Evolutionary conservation across 2,797 vertebrate genomes (phyloP), one percentile per base, ranked within the genome.

Genomic region (Amphiprion clarkii): DNA sequence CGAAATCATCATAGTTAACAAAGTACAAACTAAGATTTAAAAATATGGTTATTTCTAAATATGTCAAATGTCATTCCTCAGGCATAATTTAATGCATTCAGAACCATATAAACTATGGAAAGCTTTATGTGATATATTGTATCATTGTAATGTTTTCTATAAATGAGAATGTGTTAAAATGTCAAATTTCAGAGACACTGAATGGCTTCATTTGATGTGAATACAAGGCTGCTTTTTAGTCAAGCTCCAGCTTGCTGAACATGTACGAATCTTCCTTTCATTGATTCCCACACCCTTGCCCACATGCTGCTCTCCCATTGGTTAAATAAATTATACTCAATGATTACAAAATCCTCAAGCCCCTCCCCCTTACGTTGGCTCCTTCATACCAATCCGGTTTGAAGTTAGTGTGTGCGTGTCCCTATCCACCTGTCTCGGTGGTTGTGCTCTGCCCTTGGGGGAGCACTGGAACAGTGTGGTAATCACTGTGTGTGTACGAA

Each of bases 401-500:
- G 57, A 79, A 74, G 76, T 83, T 51, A 31, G 48, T 48, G 27
- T 39, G 9, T 12, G 4, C 23, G 29, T 53, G 33, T 79, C 64
- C 49, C 59, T 70, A 60, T 84, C 52, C 76, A 88, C 85, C 84
- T 85, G 84, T 82, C 76, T 78, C 58, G 63, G 66, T 65, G 68
- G 63, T 78, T 69, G 66, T 39, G 52, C 49, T 21, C 11, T 78
- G 84, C 49, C 88, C 87, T 85, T 87, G 74, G 72, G 67, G 53
- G 33, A 70, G 66, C 53, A 51, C 5, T 73, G 61, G 75, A 76
- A 82, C 67, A 29, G 65, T 71, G 65, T 78, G 52, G 71, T 92
- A 89, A 93, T 94, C 90, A 89, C 85, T 86, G 85, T 33, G 31
- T 33, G 74, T 86, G 69, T 71, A 60, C 82, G 76, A 89, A 91